Evolutionary conservation across 2,888 invertebrate genomes (phyloP).

Genomic region (Cryptus armator): DNA sequence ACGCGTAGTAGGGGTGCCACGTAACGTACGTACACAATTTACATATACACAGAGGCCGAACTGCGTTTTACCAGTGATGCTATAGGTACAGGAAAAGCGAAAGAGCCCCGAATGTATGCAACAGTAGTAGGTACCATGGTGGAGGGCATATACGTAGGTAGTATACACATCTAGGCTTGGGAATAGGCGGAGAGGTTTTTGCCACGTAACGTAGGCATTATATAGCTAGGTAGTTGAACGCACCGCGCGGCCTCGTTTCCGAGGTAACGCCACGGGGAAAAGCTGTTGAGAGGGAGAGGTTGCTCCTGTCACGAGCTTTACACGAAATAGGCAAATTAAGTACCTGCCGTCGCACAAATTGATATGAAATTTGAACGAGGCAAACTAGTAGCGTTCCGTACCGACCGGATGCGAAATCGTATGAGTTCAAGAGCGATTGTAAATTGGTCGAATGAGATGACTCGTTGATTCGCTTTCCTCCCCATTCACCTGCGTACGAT

Average conservation of each 20-base stretch:
- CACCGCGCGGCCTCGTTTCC: slow-evolving; percentile 33
- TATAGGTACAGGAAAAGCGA: slow-evolving; percentile 22
- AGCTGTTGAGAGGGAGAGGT: slow-evolving; percentile 20
- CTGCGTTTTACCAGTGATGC: slow-evolving; percentile 18
- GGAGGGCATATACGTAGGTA: not conserved
- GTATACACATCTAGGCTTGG: slow-evolving; percentile 6
- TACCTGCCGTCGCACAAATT: slow-evolving; percentile 51
- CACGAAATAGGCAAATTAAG: slow-evolving; percentile 54
- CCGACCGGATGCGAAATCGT: not conserved
- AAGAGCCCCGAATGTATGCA: slow-evolving; percentile 21
- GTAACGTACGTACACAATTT: slow-evolving; percentile 47
- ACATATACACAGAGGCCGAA: slow-evolving; percentile 38
- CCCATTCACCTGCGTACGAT: slow-evolving; percentile 11
- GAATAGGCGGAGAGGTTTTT: slow-evolving; percentile 30
- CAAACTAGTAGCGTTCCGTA: slow-evolving; percentile 15
- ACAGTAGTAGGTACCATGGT: not conserved
- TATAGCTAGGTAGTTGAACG: not conserved
- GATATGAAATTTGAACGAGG: slow-evolving; percentile 51
- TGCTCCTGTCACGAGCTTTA: slow-evolving; percentile 22
- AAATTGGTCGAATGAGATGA: slow-evolving; percentile 28
- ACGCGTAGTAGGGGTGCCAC: slow-evolving; percentile 18
- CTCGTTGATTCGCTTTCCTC: not conserved
- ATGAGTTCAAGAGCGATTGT: not conserved
- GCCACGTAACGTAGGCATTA: slow-evolving; percentile 20
- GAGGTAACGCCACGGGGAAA: slow-evolving; percentile 33